Evolutionary conservation across 2,888 invertebrate genomes (phyloP), one percentile per base, ranked within the genome.

Genomic region (Apomyelois bistriatella): DNA sequence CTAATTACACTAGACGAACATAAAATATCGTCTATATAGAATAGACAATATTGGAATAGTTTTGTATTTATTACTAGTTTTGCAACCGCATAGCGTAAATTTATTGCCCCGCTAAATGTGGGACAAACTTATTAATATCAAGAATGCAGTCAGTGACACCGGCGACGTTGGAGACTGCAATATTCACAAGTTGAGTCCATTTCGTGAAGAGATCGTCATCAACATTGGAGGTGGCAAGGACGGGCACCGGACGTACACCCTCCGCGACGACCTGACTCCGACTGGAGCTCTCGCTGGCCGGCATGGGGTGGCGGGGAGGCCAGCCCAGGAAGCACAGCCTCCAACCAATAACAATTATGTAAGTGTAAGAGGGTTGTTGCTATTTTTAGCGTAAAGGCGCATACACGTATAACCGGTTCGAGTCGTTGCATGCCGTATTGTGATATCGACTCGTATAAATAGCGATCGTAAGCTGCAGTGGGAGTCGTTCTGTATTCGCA

Each of bases 311-410:
- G 55, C 53, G 63, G 62, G 68, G 68, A 62, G 60, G 60, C 53
- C 60, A 55, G 55, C 61, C 58, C 70, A 74, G 79, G 76, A 78
- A 79, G 64, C 82, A 76, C 85, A 87, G 84, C 85, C 86, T 84
- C 86, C 83, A 61, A 74, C 79, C 82, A 74, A 82, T 79, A 81
- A 81, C 72, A 84, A 85, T 86, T 87, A 86, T 76, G 74, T 85
- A 86, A 81, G 76, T 64, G 59, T 71, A 70, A 72, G 74, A 74
- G 86, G 86, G 86, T 82, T 76, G 80, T 58, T 72, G 76, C 83
- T 89, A 89, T 89, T 86, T 88, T 82, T 85, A 84, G 84, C 74
- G 51, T 53, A 58, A 66, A 74, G 75, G 73, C 71, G 70, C 72
- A 68, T 64, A 70, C 54, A 68, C 71, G 71, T 2, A 22, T 77